Conservation (phyloP, 2,888 invertebrate species). For the Lycia hirtaria region DNA sequence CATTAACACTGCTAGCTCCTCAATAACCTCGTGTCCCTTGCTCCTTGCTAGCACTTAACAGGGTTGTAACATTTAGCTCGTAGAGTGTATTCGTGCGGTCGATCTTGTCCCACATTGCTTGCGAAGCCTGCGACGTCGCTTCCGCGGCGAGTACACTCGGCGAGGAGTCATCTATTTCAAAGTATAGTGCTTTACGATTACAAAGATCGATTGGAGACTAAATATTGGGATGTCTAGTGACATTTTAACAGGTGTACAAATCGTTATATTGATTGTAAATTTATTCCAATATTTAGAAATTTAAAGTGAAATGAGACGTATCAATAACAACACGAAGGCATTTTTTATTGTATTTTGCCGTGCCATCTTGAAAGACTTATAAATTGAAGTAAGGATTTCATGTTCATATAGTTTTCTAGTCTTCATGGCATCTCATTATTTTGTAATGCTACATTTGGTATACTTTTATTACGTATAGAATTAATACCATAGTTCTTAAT, state of each 20-base stretch:
- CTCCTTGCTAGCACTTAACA: slow-evolving; percentile 78
- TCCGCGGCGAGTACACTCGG: slow-evolving; percentile 62
- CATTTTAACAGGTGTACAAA: slow-evolving; percentile 80
- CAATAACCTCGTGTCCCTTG: slow-evolving; percentile 82
- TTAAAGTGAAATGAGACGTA: slow-evolving; percentile 66
- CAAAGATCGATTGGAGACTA: slow-evolving; percentile 71
- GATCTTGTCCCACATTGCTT: slow-evolving; percentile 20
- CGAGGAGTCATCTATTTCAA: slow-evolving; percentile 58
- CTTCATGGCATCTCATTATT: slow-evolving; percentile 83
- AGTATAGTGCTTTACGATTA: slow-evolving; percentile 66
- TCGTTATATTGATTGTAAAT: slow-evolving; percentile 78
- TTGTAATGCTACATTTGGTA: slow-evolving; percentile 71
- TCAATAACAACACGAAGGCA: slow-evolving; percentile 74
- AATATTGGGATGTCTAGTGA: slow-evolving; percentile 79
- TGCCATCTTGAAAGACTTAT: slow-evolving; percentile 84
- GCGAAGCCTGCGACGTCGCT: slow-evolving; percentile 32
- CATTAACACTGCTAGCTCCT: slow-evolving; percentile 74
- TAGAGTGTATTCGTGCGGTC: slow-evolving; percentile 66
- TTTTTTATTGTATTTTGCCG: slow-evolving; percentile 80
- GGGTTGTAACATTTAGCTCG: slow-evolving; percentile 77
- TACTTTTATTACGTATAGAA: slow-evolving; percentile 63
- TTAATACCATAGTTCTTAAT: slow-evolving; percentile 64
- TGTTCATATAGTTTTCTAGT: slow-evolving; percentile 84
- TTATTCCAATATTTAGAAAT: slow-evolving; percentile 82
- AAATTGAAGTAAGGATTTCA: slow-evolving; percentile 81